A percentile compares a stretch with the other conserved stretches of the same genome.
Conservation (phyloP, 2,113 vertebrate genomes). For the Notechis scutatus region DNA sequence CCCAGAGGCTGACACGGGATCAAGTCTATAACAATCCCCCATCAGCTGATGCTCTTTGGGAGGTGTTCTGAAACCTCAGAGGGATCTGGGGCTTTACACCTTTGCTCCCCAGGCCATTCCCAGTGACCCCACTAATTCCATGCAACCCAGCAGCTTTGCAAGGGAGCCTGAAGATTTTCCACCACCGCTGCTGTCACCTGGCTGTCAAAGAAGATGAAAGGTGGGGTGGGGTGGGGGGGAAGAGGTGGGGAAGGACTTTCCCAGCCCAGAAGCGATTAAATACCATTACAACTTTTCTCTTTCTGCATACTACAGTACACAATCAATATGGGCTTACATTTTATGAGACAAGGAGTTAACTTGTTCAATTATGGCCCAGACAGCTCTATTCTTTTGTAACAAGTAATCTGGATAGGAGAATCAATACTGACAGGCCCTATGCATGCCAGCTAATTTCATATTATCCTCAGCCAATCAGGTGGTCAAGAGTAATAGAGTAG, state of each 20-base stretch:
- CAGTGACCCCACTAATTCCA: neutral
- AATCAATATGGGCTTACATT: constrained; percentile 97
- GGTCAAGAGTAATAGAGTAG: constrained; percentile 89
- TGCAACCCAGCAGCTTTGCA: constrained; percentile 54
- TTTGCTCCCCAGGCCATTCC: neutral
- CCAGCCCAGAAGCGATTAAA: constrained; percentile 75
- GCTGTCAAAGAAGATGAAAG: constrained; percentile 53
- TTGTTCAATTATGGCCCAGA: constrained; percentile 98
- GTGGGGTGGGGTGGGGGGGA: neutral
- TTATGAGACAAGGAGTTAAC: constrained; percentile 99
- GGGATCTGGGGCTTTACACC: constrained; percentile 17
- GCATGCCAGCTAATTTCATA: constrained; percentile 97
- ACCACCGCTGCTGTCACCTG: constrained; percentile 57
- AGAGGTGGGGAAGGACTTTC: constrained; percentile 61
- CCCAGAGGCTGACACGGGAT: neutral
- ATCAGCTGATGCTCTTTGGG: neutral
- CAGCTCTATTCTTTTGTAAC: constrained; percentile 99
- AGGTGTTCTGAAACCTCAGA: neutral
- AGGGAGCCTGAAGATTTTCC: constrained; percentile 44
- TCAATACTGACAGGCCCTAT: constrained; percentile 94
- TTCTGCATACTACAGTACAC: constrained; percentile 75
- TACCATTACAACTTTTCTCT: constrained; percentile 74
- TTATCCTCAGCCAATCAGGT: constrained; percentile 92
- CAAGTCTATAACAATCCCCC: neutral
- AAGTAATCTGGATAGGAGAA: constrained; percentile 98